Percentiles rank a stretch among this genome's conserved stretches.
These are phyloP conservation scores for Coenonympha glycerion DNA, from an alignment of 2,888 invertebrate genomes.

Conservation along the genomic window DNA sequence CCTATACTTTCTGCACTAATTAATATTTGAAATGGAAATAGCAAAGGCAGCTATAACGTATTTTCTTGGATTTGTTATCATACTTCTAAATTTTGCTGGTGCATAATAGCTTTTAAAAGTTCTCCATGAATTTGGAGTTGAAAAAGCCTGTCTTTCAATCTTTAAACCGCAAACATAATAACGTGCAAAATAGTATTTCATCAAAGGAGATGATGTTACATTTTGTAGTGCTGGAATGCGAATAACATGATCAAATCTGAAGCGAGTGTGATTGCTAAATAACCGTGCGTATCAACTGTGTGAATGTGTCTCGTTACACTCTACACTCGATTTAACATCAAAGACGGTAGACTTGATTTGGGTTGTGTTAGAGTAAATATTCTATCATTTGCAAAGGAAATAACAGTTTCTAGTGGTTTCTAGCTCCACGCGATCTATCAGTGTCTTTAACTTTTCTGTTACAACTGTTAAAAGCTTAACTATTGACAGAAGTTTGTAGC, in stretches of 20 bases:
- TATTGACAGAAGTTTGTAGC: too few relatives aligned
- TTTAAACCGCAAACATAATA: neutral
- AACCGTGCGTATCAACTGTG: conserved; percentile 3
- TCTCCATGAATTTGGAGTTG: neutral
- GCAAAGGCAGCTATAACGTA: too few relatives aligned
- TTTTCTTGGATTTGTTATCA: too few relatives aligned
- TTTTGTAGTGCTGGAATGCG: neutral
- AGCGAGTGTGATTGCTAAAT: conserved; percentile 6
- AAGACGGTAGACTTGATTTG: conserved; percentile 1
- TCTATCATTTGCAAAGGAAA: conserved; percentile 1
- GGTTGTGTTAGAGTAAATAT: conserved; percentile 1
- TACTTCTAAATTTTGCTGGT: too few relatives aligned
- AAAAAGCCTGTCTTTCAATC: neutral
- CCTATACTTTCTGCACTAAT: too few relatives aligned
- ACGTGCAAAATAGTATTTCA: neutral
- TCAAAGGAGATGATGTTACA: conserved; percentile 3
- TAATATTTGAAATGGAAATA: too few relatives aligned
- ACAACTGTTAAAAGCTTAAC: neutral
- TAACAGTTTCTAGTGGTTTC: neutral
- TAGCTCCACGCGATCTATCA: neutral
- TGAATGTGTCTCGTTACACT: conserved; percentile 10
- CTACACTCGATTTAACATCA: conserved; percentile 7
- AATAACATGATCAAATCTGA: conserved; percentile 5
- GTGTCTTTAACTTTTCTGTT: neutral
- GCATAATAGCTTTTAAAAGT: too few relatives aligned